phyloP scores from a whole-genome alignment of 2,797 vertebrate genomes.

The Coilia nasus region DNA sequence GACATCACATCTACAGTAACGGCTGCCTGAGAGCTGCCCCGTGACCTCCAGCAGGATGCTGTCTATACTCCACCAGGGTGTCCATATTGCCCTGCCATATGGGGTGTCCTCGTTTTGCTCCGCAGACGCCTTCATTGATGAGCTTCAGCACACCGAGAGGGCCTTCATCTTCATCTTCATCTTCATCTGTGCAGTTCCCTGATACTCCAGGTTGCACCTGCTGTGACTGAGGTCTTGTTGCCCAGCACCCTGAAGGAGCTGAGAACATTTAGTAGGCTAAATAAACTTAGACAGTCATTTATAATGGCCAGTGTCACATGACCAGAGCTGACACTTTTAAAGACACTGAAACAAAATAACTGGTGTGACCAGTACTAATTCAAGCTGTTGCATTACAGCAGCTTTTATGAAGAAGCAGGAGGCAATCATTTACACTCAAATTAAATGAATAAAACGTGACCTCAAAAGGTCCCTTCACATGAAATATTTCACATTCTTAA shows the following conservation, averaged over 20 bases:
- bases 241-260: neutral
- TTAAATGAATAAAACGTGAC: too few relatives aligned
- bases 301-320: too few relatives aligned
- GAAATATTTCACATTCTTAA: too few relatives aligned
- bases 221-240: neutral
- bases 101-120: neutral
- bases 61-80: neutral
- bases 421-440: neutral
- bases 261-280: neutral
- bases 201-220: neutral
- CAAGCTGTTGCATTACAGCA: neutral
- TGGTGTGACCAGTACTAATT: too few relatives aligned
- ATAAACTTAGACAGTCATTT: too few relatives aligned
- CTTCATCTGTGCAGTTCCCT: neutral
- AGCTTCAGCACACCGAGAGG: neutral
- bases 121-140: neutral
- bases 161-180: too few relatives aligned
- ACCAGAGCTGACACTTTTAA: too few relatives aligned
- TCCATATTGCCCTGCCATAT: neutral
- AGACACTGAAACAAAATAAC: too few relatives aligned
- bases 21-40: neutral
- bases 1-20: neutral
- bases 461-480: too few relatives aligned
- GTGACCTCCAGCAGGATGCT: neutral
- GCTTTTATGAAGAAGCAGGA: neutral